Conservation (phyloP, 2,113 vertebrate genomes). For the Rhinolophus ferrumequinum region DNA sequence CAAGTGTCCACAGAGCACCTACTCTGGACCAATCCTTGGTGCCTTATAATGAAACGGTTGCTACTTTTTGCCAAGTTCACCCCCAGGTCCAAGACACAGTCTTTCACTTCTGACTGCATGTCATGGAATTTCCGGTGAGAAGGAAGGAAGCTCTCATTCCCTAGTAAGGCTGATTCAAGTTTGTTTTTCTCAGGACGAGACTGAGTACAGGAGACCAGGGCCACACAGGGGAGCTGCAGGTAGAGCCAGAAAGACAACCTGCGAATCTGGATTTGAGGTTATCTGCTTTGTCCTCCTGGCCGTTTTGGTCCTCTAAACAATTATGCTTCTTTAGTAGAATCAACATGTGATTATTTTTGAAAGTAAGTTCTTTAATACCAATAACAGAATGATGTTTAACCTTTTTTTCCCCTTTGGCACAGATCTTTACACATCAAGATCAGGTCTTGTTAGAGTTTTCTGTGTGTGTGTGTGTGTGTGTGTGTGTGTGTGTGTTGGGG, state of each 20-base stretch:
- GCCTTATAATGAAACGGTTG: not conserved
- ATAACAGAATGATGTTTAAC: not conserved
- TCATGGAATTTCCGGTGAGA: not conserved
- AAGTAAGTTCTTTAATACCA: conserved; percentile 39
- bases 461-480: too few species aligned
- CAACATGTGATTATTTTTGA: not conserved
- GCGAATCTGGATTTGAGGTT: not conserved
- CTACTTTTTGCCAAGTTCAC: not conserved
- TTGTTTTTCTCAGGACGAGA: conserved; percentile 36
- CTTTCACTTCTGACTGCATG: not conserved
- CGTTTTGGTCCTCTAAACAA: not conserved
- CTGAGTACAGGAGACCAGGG: conserved; percentile 16
- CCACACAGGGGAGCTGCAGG: conserved; percentile 21
- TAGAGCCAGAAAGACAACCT: conserved; percentile 22
- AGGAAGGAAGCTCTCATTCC: conserved; percentile 22
- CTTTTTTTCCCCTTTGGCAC: not conserved
- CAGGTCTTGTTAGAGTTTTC: not conserved
- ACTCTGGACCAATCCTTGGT: not conserved
- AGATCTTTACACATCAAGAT: not conserved
- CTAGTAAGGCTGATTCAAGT: conserved; percentile 6
- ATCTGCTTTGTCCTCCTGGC: not conserved
- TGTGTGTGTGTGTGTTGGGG: not conserved
- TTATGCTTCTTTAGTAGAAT: not conserved
- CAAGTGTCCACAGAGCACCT: not conserved
- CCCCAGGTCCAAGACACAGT: not conserved